A percentile compares a stretch with the other conserved stretches of the same genome.
These are phyloP conservation scores for Lamprologus lemairii DNA, from an alignment of 2,113 vertebrate genomes.

Conservation along the genomic window DNA sequence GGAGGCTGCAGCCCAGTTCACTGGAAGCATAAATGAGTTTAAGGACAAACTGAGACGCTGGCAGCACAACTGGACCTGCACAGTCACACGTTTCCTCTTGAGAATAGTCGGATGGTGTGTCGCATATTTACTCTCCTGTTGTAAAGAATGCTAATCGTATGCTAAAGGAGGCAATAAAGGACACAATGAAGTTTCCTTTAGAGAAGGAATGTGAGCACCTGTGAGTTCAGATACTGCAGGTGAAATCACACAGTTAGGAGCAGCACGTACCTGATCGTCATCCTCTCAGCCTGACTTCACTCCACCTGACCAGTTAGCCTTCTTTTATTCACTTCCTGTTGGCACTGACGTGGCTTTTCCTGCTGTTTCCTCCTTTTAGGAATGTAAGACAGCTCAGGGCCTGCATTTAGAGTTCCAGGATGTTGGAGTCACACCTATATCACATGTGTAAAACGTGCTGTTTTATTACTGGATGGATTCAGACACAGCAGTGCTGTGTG, in stretches of 20 bases:
- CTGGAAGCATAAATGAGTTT: background rate
- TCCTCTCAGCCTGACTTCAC: background rate
- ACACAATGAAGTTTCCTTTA: background rate
- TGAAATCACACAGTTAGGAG: background rate
- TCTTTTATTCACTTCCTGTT: background rate
- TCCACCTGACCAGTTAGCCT: background rate
- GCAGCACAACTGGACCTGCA: background rate
- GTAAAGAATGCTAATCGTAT: background rate
- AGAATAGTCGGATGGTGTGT: background rate
- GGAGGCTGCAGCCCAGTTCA: background rate
- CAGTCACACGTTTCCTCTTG: accelerated
- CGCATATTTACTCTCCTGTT: background rate
- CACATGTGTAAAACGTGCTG: background rate
- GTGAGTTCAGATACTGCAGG: background rate
- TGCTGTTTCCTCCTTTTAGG: background rate
- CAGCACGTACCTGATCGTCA: background rate
- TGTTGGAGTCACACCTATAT: background rate
- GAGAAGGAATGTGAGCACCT: background rate
- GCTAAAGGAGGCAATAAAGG: background rate
- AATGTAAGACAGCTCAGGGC: background rate
- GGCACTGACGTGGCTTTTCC: background rate
- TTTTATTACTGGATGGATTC: background rate
- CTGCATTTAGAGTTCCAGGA: background rate
- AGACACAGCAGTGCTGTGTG: background rate
- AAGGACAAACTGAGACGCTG: background rate